Evolutionary conservation across 2,113 vertebrate genomes (phyloP).

Genomic region (Sebastes fasciatus): DNA sequence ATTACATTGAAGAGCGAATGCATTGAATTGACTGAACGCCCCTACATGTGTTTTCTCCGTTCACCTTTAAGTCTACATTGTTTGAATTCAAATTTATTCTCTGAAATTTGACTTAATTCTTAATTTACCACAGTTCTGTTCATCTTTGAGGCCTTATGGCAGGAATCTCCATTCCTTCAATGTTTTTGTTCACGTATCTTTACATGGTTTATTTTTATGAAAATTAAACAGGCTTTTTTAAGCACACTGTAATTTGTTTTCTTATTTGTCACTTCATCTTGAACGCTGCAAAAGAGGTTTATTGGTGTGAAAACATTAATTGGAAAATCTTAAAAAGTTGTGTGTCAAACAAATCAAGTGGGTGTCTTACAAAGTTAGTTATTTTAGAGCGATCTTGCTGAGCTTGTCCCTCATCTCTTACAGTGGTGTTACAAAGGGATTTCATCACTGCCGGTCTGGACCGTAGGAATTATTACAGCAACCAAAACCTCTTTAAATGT

Average conservation of each 20-base stretch:
- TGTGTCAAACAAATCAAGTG: too few relatives aligned
- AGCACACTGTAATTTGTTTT: slow-evolving; percentile 10
- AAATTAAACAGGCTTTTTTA: slow-evolving; percentile 63
- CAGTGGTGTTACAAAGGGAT: too few relatives aligned
- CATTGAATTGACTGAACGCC: not conserved
- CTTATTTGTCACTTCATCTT: not conserved
- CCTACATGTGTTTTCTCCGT: not conserved
- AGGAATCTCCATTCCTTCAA: slow-evolving; percentile 33
- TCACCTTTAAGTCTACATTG: not conserved
- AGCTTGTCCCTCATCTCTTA: too few relatives aligned
- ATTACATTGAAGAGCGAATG: not conserved
- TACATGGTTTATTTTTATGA: slow-evolving; percentile 64
- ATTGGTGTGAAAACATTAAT: not conserved
- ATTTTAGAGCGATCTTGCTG: too few relatives aligned
- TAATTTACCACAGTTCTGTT: slow-evolving; percentile 11
- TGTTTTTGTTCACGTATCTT: slow-evolving; percentile 45
- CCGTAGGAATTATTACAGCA: too few relatives aligned
- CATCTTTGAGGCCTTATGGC: slow-evolving; percentile 46
- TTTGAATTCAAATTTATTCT: slow-evolving; percentile 11
- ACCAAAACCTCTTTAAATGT: not conserved
- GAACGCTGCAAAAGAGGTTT: not conserved
- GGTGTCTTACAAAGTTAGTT: too few relatives aligned
- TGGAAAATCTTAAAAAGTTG: not conserved
- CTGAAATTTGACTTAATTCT: slow-evolving; percentile 12
- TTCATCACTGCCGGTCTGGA: too few relatives aligned